These are phyloP conservation scores for Agrilus mali DNA, from an alignment of 2,888 invertebrate genomes.

Conservation along the genomic window DNA sequence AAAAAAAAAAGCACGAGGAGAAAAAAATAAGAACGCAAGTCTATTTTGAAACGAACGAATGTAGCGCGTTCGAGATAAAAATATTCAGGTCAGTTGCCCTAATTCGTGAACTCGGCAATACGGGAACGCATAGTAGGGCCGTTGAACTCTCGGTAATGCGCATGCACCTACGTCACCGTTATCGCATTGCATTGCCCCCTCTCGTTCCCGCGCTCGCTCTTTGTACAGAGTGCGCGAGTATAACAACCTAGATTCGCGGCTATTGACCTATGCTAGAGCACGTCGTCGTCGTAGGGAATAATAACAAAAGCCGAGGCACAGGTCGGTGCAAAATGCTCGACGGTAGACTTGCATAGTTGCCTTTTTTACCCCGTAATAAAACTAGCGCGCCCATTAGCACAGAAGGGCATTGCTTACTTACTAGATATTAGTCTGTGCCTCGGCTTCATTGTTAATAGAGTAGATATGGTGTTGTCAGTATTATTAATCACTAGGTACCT, in stretches of 20 bases:
- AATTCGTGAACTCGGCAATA: constrained; percentile 21
- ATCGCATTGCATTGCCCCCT: constrained; percentile 20
- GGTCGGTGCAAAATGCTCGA: no score
- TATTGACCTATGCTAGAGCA: constrained; percentile 16
- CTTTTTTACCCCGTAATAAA: no score
- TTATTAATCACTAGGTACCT: no score
- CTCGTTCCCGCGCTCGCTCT: constrained; percentile 7
- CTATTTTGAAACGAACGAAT: constrained; percentile 5
- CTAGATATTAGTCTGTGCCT: no score
- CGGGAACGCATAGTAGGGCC: constrained; percentile 21
- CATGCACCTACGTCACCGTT: constrained; percentile 21
- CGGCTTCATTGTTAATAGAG: no score
- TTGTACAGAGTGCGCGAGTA: constrained; percentile 10
- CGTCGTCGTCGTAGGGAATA: no score
- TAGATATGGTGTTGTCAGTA: no score
- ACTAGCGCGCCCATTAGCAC: no score
- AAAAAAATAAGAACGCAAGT: constrained; percentile 3
- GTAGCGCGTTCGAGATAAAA: constrained; percentile 17
- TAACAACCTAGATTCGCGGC: constrained; percentile 21
- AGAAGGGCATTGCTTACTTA: no score
- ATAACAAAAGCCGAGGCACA: no score
- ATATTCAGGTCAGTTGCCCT: constrained; percentile 21
- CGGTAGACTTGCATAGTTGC: no score
- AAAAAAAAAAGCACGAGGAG: constrained; percentile 2
- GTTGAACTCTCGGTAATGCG: constrained; percentile 19